Evolutionary conservation across 2,888 invertebrate genomes (phyloP).

Genomic region (Heteromyza rotundicornis): DNA sequence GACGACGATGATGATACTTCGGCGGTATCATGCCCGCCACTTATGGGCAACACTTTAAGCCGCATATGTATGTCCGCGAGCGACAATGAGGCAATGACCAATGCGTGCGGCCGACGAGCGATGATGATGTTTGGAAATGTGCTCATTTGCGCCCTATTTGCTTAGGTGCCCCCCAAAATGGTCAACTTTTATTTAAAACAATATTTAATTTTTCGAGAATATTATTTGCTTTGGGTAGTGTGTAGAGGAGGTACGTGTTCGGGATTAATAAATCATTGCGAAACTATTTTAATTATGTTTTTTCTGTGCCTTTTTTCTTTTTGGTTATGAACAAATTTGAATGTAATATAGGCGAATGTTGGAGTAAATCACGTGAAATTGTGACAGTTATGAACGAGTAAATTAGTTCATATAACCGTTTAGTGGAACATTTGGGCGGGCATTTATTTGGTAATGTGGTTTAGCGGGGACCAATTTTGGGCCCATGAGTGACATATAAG

Average conservation of each 20-base stretch:
- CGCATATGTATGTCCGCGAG: background rate
- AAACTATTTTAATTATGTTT: constrained; percentile 17
- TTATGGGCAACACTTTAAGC: constrained; percentile 56
- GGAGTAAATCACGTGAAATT: constrained; percentile 55
- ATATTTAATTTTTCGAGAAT: too few relatives aligned
- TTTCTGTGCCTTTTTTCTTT: constrained; percentile 37
- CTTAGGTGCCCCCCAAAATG: too few relatives aligned
- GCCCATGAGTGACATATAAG: too few relatives aligned
- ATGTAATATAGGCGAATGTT: too few relatives aligned
- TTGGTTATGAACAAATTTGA: constrained; percentile 49
- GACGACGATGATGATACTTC: too few relatives aligned
- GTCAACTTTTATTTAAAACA: too few relatives aligned
- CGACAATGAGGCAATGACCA: constrained; percentile 43
- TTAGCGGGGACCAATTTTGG: too few relatives aligned
- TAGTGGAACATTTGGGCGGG: constrained; percentile 1
- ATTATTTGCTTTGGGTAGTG: too few relatives aligned
- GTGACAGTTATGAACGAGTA: constrained; percentile 54
- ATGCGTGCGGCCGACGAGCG: constrained; percentile 22
- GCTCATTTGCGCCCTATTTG: constrained; percentile 50
- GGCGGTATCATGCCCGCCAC: constrained; percentile 23
- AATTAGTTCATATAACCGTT: constrained; percentile 56
- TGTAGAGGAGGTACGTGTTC: too few relatives aligned
- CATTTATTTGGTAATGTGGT: background rate
- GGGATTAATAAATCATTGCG: background rate
- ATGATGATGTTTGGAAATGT: constrained; percentile 29